These are phyloP conservation scores for Pimpla rufipes DNA, from an alignment of 2,888 invertebrate species.

Conservation along the genomic window DNA sequence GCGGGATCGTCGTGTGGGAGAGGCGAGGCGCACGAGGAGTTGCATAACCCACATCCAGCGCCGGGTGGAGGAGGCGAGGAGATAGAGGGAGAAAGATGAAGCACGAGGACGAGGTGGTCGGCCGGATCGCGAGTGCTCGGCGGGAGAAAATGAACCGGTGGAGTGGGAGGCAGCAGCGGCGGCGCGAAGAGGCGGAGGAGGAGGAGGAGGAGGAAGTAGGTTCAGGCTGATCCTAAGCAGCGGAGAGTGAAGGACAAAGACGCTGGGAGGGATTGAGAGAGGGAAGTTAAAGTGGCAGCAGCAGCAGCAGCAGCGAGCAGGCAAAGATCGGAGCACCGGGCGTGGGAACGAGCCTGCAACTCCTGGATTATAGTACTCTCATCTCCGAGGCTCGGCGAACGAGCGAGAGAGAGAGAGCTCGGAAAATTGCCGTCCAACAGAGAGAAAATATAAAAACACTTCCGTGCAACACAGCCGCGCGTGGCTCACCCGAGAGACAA, in stretches of 20 bases:
- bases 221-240: slow-evolving; percentile 74
- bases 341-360: slow-evolving; percentile 81
- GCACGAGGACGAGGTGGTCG: slow-evolving; percentile 39
- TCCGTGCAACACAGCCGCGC: slow-evolving; percentile 22
- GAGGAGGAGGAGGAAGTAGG: slow-evolving; percentile 68
- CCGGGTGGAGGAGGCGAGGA: slow-evolving; percentile 13
- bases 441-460: slow-evolving; percentile 18
- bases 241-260: slow-evolving; percentile 72
- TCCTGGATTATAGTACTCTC: slow-evolving; percentile 60
- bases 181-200: slow-evolving; percentile 34
- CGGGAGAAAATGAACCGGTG: slow-evolving; percentile 42
- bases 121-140: slow-evolving; percentile 51
- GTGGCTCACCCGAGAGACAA: neutral
- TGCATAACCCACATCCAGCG: slow-evolving; percentile 66
- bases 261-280: slow-evolving; percentile 41
- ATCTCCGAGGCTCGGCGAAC: slow-evolving; percentile 4
- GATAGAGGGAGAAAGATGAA: slow-evolving; percentile 44
- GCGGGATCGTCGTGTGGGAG: no score
- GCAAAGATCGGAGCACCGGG: slow-evolving; percentile 84
- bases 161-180: neutral
- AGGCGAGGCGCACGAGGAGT: slow-evolving; percentile 56
- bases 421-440: slow-evolving; percentile 45
- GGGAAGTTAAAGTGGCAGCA: slow-evolving; percentile 56
- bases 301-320: slow-evolving; percentile 72
- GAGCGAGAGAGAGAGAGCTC: slow-evolving; percentile 22